These are phyloP conservation scores for Physocephala rufipes DNA, from an alignment of 2,888 invertebrate genomes.

Conservation along the genomic window DNA sequence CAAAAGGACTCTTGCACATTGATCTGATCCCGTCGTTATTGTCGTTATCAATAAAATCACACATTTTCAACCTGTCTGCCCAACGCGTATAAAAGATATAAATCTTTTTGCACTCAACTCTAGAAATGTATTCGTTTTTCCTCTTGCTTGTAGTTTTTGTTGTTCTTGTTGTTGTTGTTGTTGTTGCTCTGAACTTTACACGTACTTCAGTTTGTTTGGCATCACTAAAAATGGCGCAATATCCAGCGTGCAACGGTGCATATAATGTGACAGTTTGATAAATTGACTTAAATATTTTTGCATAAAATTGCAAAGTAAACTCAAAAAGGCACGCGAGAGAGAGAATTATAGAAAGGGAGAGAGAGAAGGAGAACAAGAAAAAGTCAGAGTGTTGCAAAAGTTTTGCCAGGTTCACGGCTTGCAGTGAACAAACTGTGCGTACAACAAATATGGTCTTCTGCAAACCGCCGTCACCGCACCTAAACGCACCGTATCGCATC, in stretches of 20 bases:
- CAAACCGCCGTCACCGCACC: no score
- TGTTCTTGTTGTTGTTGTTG: background rate
- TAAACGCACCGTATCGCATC: no score
- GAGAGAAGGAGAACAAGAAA: background rate
- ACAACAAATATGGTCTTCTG: background rate
- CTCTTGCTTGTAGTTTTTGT: background rate
- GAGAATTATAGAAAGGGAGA: background rate
- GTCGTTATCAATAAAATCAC: background rate
- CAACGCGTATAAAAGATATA: background rate
- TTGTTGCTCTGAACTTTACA: background rate
- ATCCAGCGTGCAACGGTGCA: conserved; percentile 32
- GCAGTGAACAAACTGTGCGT: conserved; percentile 13
- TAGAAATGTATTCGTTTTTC: no score
- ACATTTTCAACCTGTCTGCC: conserved; percentile 12
- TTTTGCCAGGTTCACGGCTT: background rate
- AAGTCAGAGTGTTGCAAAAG: background rate
- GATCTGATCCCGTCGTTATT: no score
- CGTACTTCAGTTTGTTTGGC: conserved; percentile 6
- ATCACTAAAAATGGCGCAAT: conserved; percentile 16
- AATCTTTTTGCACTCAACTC: background rate
- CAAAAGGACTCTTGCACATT: background rate
- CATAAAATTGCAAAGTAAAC: conserved; percentile 31
- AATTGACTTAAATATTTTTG: conserved; percentile 34
- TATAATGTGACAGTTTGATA: conserved; percentile 37
- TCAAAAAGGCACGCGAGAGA: conserved; percentile 1